Percentiles rank a stretch among this genome's conserved stretches.
These are phyloP conservation scores for Pituophis catenifer DNA, from an alignment of 2,113 vertebrate genomes.

Conservation along the genomic window DNA sequence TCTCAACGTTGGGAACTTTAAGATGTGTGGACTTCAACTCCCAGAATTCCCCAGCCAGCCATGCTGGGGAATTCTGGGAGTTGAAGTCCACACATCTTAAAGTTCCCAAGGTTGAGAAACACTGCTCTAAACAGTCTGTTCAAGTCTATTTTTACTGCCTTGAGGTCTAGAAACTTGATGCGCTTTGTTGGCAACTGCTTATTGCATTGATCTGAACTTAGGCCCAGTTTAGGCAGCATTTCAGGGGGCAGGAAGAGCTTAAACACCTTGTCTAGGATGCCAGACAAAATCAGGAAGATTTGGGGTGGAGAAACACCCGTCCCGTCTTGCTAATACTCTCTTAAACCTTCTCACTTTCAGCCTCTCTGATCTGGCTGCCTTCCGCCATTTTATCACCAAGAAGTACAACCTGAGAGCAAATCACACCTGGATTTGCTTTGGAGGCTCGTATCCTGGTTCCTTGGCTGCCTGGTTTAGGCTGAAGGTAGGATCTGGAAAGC, in stretches of 20 bases:
- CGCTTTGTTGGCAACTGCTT: too few relatives aligned
- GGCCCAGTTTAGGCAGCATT: neutral
- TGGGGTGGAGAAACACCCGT: neutral
- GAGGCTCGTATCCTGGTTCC: conserved; percentile 83
- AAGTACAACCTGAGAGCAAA: conserved; percentile 68
- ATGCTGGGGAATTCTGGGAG: too few relatives aligned
- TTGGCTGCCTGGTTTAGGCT: conserved; percentile 83
- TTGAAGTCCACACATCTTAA: too few relatives aligned
- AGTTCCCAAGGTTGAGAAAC: too few relatives aligned
- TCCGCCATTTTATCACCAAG: conserved; percentile 69
- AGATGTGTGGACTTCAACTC: too few relatives aligned
- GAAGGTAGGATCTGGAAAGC: conserved; percentile 66
- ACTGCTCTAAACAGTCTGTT: neutral
- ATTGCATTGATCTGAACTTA: neutral
- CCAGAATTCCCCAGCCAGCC: too few relatives aligned
- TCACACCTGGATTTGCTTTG: conserved; percentile 85
- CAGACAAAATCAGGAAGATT: neutral
- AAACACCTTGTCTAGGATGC: neutral
- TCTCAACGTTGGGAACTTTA: too few relatives aligned
- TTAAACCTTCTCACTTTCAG: conserved; percentile 51
- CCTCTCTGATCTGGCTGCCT: conserved; percentile 72
- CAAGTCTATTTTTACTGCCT: neutral
- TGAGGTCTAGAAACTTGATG: neutral
- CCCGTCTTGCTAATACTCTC: neutral
- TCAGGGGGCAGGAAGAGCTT: neutral